Conservation (phyloP, 2,113 vertebrate species). For the Opisthocomus hoazin region DNA sequence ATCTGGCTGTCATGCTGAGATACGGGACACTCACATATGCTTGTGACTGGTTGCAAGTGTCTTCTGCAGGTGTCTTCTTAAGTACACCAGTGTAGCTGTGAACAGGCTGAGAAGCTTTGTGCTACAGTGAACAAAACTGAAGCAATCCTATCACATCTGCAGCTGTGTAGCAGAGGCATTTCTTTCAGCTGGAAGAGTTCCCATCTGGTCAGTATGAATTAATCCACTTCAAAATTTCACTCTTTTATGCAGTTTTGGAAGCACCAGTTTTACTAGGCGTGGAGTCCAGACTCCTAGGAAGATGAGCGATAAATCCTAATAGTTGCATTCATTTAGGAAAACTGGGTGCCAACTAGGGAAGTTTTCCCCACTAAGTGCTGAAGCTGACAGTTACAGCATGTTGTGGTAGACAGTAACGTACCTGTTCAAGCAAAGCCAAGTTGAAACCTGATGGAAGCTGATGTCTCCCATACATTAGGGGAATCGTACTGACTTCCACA, state of each 20-base stretch:
- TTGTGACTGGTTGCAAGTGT: neutral
- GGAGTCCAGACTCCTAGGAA: neutral
- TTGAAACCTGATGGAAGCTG: neutral
- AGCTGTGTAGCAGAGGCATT: neutral
- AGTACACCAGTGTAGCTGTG: neutral
- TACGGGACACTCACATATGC: accelerated
- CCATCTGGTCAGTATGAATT: neutral
- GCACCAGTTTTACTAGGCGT: neutral
- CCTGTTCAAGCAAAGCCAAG: neutral
- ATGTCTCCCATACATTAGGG: neutral
- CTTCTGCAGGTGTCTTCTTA: neutral
- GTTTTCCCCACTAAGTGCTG: neutral
- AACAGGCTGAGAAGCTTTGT: neutral
- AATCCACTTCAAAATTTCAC: neutral
- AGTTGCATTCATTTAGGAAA: neutral
- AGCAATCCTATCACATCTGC: neutral
- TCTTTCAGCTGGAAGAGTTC: neutral
- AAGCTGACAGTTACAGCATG: neutral
- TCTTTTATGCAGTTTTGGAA: neutral
- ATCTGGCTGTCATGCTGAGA: neutral
- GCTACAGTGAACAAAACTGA: neutral
- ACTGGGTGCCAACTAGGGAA: neutral
- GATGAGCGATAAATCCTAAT: neutral
- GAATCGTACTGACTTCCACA: neutral
- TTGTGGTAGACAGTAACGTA: neutral